These are phyloP conservation scores for Ephestia elutella DNA, from an alignment of 1,140 invertebrate species.

Conservation along the genomic window DNA sequence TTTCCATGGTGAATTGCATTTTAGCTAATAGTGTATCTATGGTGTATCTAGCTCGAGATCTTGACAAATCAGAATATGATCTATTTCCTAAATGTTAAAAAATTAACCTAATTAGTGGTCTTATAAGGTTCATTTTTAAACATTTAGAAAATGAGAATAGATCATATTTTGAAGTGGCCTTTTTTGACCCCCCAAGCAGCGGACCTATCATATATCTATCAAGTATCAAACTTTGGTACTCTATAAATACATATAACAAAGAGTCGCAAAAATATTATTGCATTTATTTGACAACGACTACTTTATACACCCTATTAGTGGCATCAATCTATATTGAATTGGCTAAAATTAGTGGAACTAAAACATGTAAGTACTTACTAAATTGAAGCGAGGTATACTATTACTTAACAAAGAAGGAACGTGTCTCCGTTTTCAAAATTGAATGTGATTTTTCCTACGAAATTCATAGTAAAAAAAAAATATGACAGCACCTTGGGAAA, in stretches of 20 bases:
- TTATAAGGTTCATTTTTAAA: too few species aligned
- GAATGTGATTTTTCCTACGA: background rate
- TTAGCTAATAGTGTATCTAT: too few species aligned
- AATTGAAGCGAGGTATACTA: slow-evolving; percentile 16
- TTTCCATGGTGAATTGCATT: background rate
- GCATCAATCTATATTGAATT: background rate
- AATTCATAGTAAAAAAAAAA: background rate
- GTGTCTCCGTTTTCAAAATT: background rate
- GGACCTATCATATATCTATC: slow-evolving; percentile 8
- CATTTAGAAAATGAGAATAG: too few species aligned
- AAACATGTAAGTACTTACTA: slow-evolving; percentile 34
- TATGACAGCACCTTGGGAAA: background rate
- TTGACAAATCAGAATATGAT: too few species aligned
- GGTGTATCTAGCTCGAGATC: too few species aligned
- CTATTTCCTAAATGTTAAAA: too few species aligned
- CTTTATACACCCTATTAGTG: slow-evolving; percentile 7
- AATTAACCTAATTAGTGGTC: too few species aligned
- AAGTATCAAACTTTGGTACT: slow-evolving; percentile 26
- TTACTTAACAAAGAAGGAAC: background rate
- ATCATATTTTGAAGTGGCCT: too few species aligned
- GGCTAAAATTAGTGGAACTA: slow-evolving; percentile 8
- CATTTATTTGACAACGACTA: slow-evolving; percentile 13
- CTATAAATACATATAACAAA: slow-evolving; percentile 20
- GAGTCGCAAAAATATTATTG: slow-evolving; percentile 17
- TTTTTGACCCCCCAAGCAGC: background rate